phyloP scores from a whole-genome alignment of 2,797 vertebrate genomes.

The Hydrophis major region DNA sequence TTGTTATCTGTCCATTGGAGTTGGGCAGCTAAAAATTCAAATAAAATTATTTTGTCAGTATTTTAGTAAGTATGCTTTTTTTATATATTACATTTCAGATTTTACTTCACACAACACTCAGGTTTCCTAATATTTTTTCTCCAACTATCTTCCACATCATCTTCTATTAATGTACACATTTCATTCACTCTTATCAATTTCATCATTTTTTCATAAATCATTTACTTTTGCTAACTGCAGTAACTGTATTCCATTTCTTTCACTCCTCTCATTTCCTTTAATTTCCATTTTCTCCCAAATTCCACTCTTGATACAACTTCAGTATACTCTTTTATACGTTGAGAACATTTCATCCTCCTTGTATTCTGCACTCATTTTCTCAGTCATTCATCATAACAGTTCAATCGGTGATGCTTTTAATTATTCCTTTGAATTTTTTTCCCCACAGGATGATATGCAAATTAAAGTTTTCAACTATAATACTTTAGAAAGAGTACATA shows the following conservation, averaged over 20 bases:
- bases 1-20: neutral
- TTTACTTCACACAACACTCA: neutral
- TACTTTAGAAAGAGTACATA: slow-evolving; percentile 94
- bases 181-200: neutral
- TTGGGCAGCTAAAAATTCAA: neutral
- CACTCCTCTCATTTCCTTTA: neutral
- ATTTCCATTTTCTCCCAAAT: neutral
- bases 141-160: neutral
- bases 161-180: neutral
- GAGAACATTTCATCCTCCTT: neutral
- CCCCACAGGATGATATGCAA: slow-evolving; percentile 94
- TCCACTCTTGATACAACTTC: neutral
- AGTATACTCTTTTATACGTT: neutral
- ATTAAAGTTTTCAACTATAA: slow-evolving; percentile 98
- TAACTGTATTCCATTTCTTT: neutral
- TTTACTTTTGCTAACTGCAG: neutral
- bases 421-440: slow-evolving; percentile 19
- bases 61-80: neutral
- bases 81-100: neutral
- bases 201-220: neutral
- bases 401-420: neutral
- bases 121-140: neutral
- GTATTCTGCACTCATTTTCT: neutral
- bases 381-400: neutral
- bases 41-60: neutral